phyloP scores from a whole-genome alignment of 2,113 vertebrate genomes.

The Collichthys lucidus region DNA sequence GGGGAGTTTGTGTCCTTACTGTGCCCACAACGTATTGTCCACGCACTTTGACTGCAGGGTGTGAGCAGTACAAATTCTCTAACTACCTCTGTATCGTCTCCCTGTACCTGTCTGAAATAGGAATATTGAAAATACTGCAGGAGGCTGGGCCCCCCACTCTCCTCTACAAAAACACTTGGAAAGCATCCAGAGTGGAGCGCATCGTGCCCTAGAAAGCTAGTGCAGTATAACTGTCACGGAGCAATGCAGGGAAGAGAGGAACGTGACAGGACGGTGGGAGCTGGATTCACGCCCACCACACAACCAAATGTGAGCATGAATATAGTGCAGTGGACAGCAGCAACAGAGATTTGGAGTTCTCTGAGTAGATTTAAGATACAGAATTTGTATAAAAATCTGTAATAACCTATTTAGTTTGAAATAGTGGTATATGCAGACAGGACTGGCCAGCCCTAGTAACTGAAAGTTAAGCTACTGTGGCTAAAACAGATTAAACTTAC shows the following conservation, averaged over 20 bases:
- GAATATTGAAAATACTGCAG: conserved; percentile 62
- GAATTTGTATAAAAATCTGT: not conserved
- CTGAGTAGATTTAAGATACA: not conserved
- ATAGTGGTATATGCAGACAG: conserved; percentile 5
- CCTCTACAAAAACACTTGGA: conserved; percentile 68
- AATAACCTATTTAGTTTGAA: not conserved
- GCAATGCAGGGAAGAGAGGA: conserved; percentile 71
- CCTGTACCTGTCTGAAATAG: conserved; percentile 63
- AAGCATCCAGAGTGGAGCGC: conserved; percentile 63
- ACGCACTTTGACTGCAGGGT: conserved; percentile 5
- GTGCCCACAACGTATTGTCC: not conserved
- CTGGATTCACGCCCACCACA: conserved; percentile 61
- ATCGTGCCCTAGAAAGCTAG: conserved; percentile 73
- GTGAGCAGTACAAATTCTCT: conserved; percentile 17
- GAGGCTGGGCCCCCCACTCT: conserved; percentile 48
- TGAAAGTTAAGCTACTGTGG: not conserved
- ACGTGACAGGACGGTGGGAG: conserved; percentile 58
- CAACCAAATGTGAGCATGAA: conserved; percentile 41
- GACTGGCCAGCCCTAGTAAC: not conserved
- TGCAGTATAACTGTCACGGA: conserved; percentile 78
- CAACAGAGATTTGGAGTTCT: conserved; percentile 26
- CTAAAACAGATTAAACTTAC: not conserved
- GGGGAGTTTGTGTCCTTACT: conserved; percentile 10
- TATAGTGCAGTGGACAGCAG: conserved; percentile 25
- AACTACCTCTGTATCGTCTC: conserved; percentile 30